Evolutionary conservation across 1,140 invertebrate genomes (phyloP).

Genomic region (Rhopalosiphum maidis): DNA sequence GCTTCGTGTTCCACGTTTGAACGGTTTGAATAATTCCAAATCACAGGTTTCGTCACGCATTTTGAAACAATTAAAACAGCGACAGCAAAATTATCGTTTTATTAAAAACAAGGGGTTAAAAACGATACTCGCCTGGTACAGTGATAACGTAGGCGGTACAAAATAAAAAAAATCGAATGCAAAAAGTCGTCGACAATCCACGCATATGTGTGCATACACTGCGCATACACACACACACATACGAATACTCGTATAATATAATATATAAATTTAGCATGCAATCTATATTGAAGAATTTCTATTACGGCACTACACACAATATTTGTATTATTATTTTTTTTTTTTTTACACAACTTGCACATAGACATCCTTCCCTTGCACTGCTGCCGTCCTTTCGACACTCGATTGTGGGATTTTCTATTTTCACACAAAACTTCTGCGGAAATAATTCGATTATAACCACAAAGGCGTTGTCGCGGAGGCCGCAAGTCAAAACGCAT

Average conservation of each 20-base stretch:
- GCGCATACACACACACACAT: too few relatives aligned
- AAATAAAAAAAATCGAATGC: background rate
- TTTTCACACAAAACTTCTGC: constrained; percentile 39
- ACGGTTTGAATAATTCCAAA: too few relatives aligned
- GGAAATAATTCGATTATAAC: constrained; percentile 56
- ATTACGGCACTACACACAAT: background rate
- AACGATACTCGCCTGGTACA: background rate
- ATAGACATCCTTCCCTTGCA: background rate
- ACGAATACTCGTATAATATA: too few relatives aligned
- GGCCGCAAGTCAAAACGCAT: constrained; percentile 49
- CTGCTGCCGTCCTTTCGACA: background rate
- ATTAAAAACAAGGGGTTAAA: background rate
- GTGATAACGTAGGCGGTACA: background rate
- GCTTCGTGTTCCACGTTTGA: too few relatives aligned
- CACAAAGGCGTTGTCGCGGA: constrained; percentile 45
- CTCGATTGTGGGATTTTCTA: constrained; percentile 37
- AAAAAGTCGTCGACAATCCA: background rate
- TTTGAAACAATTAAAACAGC: background rate
- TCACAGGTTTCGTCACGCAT: background rate
- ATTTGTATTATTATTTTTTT: constrained; percentile 6
- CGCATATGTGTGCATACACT: background rate
- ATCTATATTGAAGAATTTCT: constrained; percentile 32
- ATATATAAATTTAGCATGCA: background rate
- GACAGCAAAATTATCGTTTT: background rate
- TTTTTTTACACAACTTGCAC: background rate